Evolutionary conservation across 2,113 vertebrate genomes (phyloP), one percentile per base, ranked within the genome.

Genomic region (Channa argus): DNA sequence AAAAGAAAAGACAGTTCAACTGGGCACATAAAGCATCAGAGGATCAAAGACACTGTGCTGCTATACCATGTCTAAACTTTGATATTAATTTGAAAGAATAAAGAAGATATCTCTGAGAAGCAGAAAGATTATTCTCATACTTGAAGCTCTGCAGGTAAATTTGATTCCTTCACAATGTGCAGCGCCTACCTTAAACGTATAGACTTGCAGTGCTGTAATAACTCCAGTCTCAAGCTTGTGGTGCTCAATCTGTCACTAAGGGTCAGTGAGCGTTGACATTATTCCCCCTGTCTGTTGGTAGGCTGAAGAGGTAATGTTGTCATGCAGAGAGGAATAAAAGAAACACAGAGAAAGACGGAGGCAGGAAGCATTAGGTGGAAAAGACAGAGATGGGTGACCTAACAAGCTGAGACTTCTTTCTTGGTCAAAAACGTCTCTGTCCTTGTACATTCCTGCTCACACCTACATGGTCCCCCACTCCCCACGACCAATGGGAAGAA

Each of bases 341-440:
- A 72, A 51, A 71, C 45, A 50, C n/a, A 58, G 33, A 51, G 54
- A 60, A 62, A 50, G 36, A 6, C 12, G 53, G 63, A 56, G 46
- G 41, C 10, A 56, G 43, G 58, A n/a, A 63, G 50, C 39, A 13
- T 33, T 24, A 63, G 15, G 47, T 64, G 62, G 13, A 33, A 9
- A 38, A 41, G 74, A 43, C 39, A 67, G 59, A 74, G 66, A 77
- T 72, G 63, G 14, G 66, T 71, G 86, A 82, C 63, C 67, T 74
- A 87, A 85, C 61, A 50, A 79, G 76, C 45, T 80, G 51, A 68
- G 71, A 66, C 54, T 72, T 78, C 34, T 79, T 15, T 85, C 53
- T 37, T 62, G 52, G 77, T 90, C 77, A 89, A 89, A 88, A 83
- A 66, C 59, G 8, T 68, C 61, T 89, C 86, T 91, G 88, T 91